These are phyloP conservation scores for Cyclopterus lumpus DNA, from an alignment of 2,797 vertebrate species.

Conservation along the genomic window DNA sequence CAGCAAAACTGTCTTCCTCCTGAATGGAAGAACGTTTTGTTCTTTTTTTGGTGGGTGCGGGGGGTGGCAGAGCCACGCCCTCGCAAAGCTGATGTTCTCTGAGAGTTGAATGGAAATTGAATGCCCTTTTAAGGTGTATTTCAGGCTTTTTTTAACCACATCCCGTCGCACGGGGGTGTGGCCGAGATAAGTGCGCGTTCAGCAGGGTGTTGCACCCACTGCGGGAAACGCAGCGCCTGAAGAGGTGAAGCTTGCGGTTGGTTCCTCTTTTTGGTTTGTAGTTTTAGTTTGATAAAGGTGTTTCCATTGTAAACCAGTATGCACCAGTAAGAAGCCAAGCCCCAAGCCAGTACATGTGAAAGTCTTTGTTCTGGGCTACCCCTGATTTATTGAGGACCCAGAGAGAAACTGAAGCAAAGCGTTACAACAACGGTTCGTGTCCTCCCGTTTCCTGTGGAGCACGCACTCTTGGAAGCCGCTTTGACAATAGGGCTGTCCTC, in stretches of 20 bases:
- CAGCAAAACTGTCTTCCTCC: slow-evolving; percentile 37
- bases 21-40: slow-evolving; percentile 16
- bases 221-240: slow-evolving; percentile 11
- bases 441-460: slow-evolving; percentile 30
- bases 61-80: slow-evolving; percentile 4
- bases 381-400: slow-evolving; percentile 11
- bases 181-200: background rate
- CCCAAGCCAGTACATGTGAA: background rate
- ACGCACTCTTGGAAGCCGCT: slow-evolving; percentile 4
- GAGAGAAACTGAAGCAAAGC: slow-evolving; percentile 19
- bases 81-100: slow-evolving; percentile 22
- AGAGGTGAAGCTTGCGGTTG: background rate
- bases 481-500: slow-evolving; percentile 2
- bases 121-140: slow-evolving; percentile 14
- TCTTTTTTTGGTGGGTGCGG: no score
- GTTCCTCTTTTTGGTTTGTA: background rate
- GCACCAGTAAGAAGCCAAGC: background rate
- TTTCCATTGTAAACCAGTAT: background rate
- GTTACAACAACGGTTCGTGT: slow-evolving; percentile 32
- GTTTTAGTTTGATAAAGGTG: background rate
- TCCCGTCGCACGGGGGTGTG: slow-evolving; percentile 45
- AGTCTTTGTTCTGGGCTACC: slow-evolving; percentile 3
- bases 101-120: slow-evolving; percentile 56
- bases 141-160: slow-evolving; percentile 58
- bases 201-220: slow-evolving; percentile 5